A percentile compares a stretch with the other conserved stretches of the same genome.
These are phyloP conservation scores for Sorex araneus DNA, from an alignment of 2,113 vertebrate genomes.

Conservation along the genomic window DNA sequence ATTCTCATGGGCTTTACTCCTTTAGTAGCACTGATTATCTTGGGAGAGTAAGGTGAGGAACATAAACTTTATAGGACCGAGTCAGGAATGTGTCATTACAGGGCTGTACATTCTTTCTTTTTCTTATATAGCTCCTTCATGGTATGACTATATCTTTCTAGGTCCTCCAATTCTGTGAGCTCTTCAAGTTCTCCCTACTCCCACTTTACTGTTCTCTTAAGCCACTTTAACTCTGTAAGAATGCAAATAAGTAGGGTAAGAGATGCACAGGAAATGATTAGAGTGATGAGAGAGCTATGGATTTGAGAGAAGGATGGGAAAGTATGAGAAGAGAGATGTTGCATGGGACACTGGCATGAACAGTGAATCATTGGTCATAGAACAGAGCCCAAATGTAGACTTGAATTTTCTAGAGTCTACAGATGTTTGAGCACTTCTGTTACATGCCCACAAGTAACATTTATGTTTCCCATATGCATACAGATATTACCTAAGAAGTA, in stretches of 20 bases:
- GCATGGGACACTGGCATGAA: too few relatives aligned
- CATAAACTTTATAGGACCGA: background rate
- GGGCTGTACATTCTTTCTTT: background rate
- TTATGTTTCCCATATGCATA: background rate
- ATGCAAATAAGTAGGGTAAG: background rate
- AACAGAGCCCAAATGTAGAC: background rate
- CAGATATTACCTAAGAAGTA: background rate
- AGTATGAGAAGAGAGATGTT: too few relatives aligned
- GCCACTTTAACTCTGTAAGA: background rate
- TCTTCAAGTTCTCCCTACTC: background rate
- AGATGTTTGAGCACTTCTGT: background rate
- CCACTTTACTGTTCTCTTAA: background rate
- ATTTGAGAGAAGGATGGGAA: background rate
- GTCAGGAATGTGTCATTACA: too few relatives aligned
- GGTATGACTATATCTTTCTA: accelerated
- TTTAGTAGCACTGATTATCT: background rate
- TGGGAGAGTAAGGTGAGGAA: background rate
- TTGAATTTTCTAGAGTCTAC: background rate
- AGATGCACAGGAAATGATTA: background rate
- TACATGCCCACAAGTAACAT: background rate
- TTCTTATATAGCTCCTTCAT: background rate
- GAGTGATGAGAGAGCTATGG: background rate
- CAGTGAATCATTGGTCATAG: background rate
- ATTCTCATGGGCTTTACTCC: background rate
- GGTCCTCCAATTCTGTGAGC: background rate